Evolutionary conservation across 2,797 vertebrate species (phyloP).

Genomic region (Lithobates pipiens): DNA sequence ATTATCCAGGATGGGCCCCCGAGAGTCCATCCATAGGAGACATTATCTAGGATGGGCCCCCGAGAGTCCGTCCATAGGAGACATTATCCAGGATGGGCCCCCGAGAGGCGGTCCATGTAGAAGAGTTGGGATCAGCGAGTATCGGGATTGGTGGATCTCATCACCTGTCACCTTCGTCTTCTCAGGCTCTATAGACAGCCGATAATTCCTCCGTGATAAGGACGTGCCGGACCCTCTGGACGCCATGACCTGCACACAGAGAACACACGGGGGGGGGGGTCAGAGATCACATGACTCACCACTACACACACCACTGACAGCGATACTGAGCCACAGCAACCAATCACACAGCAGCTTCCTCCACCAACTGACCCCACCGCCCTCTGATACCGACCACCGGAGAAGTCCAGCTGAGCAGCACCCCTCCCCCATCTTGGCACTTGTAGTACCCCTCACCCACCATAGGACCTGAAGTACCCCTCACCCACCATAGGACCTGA

Average conservation of each 20-base stretch:
- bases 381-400: not conserved
- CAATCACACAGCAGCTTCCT: not conserved
- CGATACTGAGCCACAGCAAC: not conserved
- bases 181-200: constrained; percentile 86
- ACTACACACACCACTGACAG: not conserved
- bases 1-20: no score
- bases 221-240: constrained; percentile 85
- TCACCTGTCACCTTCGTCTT: constrained; percentile 87
- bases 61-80: no score
- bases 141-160: no score
- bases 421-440: no score
- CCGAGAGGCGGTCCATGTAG: no score
- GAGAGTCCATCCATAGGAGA: no score
- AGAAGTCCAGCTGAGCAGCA: not conserved
- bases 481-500: no score
- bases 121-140: no score
- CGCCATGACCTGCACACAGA: constrained; percentile 79
- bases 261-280: not conserved
- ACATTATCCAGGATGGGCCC: not conserved
- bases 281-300: no score
- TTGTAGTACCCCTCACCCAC: not conserved
- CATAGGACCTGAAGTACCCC: no score
- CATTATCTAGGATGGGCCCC: no score
- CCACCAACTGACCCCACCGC: no score
- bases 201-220: constrained; percentile 87